Evolutionary conservation across 2,888 invertebrate genomes (phyloP).

Genomic region (Ectobius pallidus): DNA sequence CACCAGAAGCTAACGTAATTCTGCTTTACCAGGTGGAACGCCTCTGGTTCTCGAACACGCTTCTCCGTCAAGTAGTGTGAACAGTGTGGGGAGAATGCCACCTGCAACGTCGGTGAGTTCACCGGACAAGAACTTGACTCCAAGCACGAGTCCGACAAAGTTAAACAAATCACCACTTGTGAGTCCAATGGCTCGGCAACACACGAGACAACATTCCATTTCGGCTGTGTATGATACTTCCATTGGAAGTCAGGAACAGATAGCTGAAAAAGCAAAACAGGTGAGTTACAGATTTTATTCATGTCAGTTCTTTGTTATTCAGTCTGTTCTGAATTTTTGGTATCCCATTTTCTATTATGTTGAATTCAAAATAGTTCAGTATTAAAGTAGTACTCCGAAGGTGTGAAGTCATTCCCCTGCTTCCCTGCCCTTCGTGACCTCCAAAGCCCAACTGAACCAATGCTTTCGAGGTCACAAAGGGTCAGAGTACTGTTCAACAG

Average conservation of each 20-base stretch:
- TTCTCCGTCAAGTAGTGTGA: slow-evolving; percentile 25
- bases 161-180: slow-evolving; percentile 35
- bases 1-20: no score
- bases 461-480: no score
- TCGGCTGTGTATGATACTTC: slow-evolving; percentile 45
- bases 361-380: no score
- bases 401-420: no score
- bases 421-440: no score
- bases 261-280: slow-evolving; percentile 85
- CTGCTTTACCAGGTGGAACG: slow-evolving; percentile 61
- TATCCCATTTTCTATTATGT: no score
- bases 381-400: no score
- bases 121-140: slow-evolving; percentile 48
- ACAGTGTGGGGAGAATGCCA: slow-evolving; percentile 47
- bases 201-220: slow-evolving; percentile 43
- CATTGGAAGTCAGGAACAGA: slow-evolving; percentile 70
- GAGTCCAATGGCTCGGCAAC: slow-evolving; percentile 37
- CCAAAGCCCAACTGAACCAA: no score
- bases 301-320: neutral
- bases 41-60: slow-evolving; percentile 55
- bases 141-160: slow-evolving; percentile 51
- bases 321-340: no score
- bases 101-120: slow-evolving; percentile 48
- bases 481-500: no score
- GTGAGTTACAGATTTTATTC: slow-evolving; percentile 51